phyloP scores from a whole-genome alignment of 2,797 vertebrate genomes.

The Acrocephalus scirpaceus region DNA sequence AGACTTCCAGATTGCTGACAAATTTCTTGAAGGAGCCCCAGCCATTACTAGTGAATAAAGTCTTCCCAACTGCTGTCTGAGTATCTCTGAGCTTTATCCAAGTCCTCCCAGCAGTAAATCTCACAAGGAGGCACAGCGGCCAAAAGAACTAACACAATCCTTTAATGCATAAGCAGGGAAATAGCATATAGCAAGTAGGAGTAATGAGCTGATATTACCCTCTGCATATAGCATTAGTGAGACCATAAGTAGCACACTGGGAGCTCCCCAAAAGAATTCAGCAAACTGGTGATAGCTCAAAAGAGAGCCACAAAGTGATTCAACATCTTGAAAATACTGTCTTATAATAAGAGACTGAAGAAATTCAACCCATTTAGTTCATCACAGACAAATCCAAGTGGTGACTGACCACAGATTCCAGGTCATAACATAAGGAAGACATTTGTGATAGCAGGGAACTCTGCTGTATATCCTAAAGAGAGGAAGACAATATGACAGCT shows the following conservation, averaged over 20 bases:
- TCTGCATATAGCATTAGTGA: constrained; percentile 31
- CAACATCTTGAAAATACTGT: constrained; percentile 1
- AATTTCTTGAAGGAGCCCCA: background rate
- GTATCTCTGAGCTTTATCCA: background rate
- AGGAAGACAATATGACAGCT: background rate
- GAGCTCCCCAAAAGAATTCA: constrained; percentile 14
- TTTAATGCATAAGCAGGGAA: background rate
- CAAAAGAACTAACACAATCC: background rate
- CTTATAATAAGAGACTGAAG: background rate
- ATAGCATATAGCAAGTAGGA: background rate
- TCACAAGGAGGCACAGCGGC: background rate
- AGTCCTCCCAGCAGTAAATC: constrained; percentile 18
- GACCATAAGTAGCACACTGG: background rate
- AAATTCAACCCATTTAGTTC: constrained; percentile 6
- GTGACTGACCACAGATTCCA: constrained; percentile 24
- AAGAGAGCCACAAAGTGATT: constrained; percentile 26
- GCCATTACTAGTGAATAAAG: background rate
- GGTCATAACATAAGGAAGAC: constrained; percentile 13
- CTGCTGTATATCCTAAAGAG: background rate
- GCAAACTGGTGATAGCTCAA: background rate
- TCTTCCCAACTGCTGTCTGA: background rate
- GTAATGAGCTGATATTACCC: constrained; percentile 12
- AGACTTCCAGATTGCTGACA: constrained; percentile 29
- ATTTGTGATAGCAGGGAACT: background rate
- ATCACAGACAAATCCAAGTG: constrained; percentile 21